Percentiles rank a stretch among this genome's conserved stretches.
Conservation (phyloP, 2,113 vertebrate species). For the Mobula hypostoma region DNA sequence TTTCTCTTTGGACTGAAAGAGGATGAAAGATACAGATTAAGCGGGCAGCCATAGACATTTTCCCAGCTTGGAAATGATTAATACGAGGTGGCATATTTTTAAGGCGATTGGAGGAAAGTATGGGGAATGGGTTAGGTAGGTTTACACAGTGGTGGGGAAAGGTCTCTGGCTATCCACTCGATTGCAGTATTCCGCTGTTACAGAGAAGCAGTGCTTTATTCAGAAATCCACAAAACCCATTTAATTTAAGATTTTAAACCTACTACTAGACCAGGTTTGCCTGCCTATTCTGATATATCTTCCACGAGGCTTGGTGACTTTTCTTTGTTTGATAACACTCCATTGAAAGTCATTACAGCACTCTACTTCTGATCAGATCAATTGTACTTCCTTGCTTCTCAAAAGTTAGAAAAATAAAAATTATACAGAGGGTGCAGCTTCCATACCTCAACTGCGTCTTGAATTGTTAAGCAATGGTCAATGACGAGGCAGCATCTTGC, state of each 20-base stretch:
- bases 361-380: not conserved
- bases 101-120: too few relatives aligned
- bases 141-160: too few relatives aligned
- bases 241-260: not conserved
- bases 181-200: not conserved
- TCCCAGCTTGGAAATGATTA: too few relatives aligned
- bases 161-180: too few relatives aligned
- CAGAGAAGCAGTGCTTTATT: not conserved
- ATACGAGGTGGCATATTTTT: too few relatives aligned
- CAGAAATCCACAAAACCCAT: not conserved
- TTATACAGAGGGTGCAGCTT: not conserved
- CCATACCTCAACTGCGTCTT: not conserved
- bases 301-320: not conserved
- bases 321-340: not conserved
- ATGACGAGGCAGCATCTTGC: not conserved
- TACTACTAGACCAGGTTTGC: too few relatives aligned
- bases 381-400: not conserved
- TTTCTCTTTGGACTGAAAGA: too few relatives aligned
- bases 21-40: too few relatives aligned
- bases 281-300: not conserved
- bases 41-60: too few relatives aligned
- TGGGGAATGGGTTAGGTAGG: too few relatives aligned
- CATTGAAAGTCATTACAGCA: not conserved
- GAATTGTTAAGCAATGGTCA: not conserved
- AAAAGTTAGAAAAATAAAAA: not conserved